Evolutionary conservation across 2,113 vertebrate genomes (phyloP).

Genomic region (Stigmatopora argus): DNA sequence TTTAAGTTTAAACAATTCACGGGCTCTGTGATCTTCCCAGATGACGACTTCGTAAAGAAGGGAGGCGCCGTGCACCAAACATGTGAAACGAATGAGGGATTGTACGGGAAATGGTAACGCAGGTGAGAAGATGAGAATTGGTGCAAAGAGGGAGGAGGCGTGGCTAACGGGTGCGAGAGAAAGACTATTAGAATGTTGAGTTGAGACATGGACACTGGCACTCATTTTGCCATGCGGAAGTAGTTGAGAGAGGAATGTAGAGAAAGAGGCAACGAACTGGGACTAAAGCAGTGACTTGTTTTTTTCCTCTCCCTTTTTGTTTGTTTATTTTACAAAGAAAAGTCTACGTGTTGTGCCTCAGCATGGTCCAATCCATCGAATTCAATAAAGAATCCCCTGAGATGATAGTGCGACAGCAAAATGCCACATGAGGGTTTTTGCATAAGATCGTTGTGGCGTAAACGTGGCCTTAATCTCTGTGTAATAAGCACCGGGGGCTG

Average conservation of each 20-base stretch:
- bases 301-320: no score
- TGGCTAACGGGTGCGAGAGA: background rate
- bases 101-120: conserved; percentile 30
- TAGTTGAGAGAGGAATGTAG: background rate
- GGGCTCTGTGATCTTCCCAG: background rate
- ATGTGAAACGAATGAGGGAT: conserved; percentile 36
- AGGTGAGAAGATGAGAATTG: conserved; percentile 46
- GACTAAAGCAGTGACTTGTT: no score
- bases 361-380: no score
- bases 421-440: no score
- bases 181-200: background rate
- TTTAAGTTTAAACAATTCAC: background rate
- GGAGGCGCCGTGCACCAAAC: background rate
- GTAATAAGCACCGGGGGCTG: background rate
- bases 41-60: background rate
- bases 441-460: no score
- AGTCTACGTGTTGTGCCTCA: no score
- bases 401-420: no score
- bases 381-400: no score
- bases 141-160: conserved; percentile 38
- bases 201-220: background rate
- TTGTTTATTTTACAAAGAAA: no score
- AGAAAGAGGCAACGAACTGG: no score
- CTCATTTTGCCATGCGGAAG: no score
- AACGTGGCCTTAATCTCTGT: background rate